These are phyloP conservation scores for Chaetodon auriga DNA, from an alignment of 2,113 vertebrate genomes.

Conservation along the genomic window DNA sequence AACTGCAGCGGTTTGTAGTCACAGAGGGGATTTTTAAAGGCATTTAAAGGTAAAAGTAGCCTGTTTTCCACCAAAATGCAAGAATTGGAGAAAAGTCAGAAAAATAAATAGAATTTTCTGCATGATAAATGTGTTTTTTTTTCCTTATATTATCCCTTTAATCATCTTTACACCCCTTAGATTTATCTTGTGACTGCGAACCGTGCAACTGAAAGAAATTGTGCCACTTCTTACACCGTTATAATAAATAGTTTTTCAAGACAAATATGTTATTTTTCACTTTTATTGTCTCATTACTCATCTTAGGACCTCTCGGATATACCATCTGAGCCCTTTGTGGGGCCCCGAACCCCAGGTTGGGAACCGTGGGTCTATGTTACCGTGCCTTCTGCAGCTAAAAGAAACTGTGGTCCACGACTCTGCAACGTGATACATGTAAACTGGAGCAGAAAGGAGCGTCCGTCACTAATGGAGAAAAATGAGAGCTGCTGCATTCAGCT, in stretches of 20 bases:
- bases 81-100: not conserved
- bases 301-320: not conserved
- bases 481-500: slow-evolving; percentile 6
- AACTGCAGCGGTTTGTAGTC: not conserved
- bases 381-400: slow-evolving; percentile 1
- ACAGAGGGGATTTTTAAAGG: not conserved
- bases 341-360: not conserved
- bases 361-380: not conserved
- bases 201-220: not conserved
- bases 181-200: not conserved
- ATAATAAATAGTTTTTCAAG: not conserved
- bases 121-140: not conserved
- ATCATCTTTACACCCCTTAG: not conserved
- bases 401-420: not conserved
- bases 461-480: slow-evolving; percentile 46
- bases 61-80: not conserved
- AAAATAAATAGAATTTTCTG: not conserved
- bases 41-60: not conserved
- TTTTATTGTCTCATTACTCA: not conserved
- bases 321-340: not conserved
- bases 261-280: not conserved
- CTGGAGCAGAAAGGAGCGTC: slow-evolving; percentile 20
- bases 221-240: no score
- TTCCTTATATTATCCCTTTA: not conserved
- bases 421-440: slow-evolving; percentile 14